A percentile compares a stretch with the other conserved stretches of the same genome.
Evolutionary conservation across 2,113 vertebrate genomes (phyloP).

Genomic region (Vulpes ferrilata): DNA sequence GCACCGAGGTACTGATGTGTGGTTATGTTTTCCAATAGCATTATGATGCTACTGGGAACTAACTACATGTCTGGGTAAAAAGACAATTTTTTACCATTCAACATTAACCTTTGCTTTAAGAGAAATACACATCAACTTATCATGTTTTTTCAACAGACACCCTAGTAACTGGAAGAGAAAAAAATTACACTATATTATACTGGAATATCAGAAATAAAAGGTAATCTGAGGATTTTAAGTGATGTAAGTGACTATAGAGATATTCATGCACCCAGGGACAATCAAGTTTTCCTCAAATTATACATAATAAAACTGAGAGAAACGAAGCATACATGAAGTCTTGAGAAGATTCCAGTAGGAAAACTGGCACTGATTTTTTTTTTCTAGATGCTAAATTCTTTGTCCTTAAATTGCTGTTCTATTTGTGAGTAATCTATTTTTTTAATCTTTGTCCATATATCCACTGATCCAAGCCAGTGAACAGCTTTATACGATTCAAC

Average conservation of each 20-base stretch:
- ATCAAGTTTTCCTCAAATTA: constrained; percentile 10
- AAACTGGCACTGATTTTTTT: not conserved
- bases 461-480: not conserved
- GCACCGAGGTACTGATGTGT: constrained; percentile 16
- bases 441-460: not conserved
- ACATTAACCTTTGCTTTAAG: constrained; percentile 50
- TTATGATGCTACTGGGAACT: not conserved
- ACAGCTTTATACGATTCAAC: not conserved
- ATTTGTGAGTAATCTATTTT: not conserved
- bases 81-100: not conserved
- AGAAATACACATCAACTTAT: not conserved
- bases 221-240: not conserved
- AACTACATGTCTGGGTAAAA: not conserved
- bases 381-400: not conserved
- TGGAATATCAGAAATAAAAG: not conserved
- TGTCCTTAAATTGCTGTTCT: not conserved
- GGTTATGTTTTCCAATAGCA: not conserved
- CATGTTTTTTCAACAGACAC: not conserved
- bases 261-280: not conserved
- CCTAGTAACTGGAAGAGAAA: constrained; percentile 32
- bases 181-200: not conserved
- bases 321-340: not conserved
- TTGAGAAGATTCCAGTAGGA: not conserved
- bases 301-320: constrained; percentile 8
- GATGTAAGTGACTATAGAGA: not conserved